Evolutionary conservation across 2,113 vertebrate genomes (phyloP).

Genomic region (Ancistrus triradiatus): DNA sequence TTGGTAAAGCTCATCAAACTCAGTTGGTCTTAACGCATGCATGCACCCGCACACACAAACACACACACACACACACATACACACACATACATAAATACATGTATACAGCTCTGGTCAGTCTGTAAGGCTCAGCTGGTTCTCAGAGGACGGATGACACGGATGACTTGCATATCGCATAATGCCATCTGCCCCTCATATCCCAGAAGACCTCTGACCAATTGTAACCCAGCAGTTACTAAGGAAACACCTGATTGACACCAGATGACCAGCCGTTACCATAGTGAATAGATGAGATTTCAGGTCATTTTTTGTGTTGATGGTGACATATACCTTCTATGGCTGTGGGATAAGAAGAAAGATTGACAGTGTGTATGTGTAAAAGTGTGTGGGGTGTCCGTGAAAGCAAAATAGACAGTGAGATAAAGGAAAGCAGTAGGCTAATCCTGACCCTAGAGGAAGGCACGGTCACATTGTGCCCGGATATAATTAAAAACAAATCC

Average conservation of each 20-base stretch:
- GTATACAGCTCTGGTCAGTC: conserved; percentile 20
- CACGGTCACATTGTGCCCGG: conserved; percentile 6
- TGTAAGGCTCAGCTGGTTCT: conserved; percentile 39
- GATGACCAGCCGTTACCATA: conserved; percentile 38
- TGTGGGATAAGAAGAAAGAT: neutral
- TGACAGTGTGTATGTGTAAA: neutral
- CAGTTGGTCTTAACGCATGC: conserved; percentile 20
- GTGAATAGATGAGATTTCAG: conserved; percentile 17
- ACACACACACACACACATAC: conserved; percentile 11
- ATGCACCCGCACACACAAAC: conserved; percentile 2
- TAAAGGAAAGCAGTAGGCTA: conserved; percentile 23
- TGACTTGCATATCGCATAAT: conserved; percentile 45
- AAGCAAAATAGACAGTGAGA: conserved; percentile 15
- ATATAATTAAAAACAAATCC: conserved; percentile 7
- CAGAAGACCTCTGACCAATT: conserved; percentile 43
- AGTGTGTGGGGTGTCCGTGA: neutral
- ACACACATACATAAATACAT: conserved; percentile 10
- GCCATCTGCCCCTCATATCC: conserved; percentile 48
- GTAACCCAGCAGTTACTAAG: conserved; percentile 37
- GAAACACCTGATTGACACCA: conserved; percentile 45
- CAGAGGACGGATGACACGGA: conserved; percentile 38
- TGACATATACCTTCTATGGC: neutral
- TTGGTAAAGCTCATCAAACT: conserved; percentile 38
- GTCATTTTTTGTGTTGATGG: too few species aligned
- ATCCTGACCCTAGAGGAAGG: conserved; percentile 11